Base-by-base conservation (phyloP, 1,140 invertebrate genomes). In the Cyclina sinensis region DNA sequence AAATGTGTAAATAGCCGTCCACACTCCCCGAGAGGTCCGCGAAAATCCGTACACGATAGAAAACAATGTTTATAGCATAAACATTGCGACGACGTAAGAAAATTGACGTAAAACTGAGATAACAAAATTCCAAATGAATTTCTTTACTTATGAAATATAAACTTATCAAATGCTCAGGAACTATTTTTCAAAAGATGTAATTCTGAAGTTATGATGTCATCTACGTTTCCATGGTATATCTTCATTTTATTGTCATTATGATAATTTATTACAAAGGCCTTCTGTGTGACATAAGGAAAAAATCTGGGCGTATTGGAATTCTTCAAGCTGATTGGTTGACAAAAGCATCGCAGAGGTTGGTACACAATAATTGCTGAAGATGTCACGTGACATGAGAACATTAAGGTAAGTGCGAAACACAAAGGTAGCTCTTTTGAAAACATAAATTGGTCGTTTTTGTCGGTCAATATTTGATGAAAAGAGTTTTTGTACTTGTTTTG, bases 331-430 rank as follows among this genome's bases (percentile, higher is more conserved):
- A 87, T 87, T 87, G 85, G 85, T 30, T 78, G 21, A 80, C 46
- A 68, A 78, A 59, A 37, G 32, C 43, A 12, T 9, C 24, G 46
- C 39, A 80, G 54, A 62, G 32, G 24, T 37, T n/a, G 27, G 3
- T 76, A 57, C 27, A 18, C 39, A 62, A n/a, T 68, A 54, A 51
- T 51, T 48, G 27, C 32, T 79, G 9, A 54, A 35, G 35, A 51
- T 12, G 30, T 70, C 76, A 87, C 59, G 74, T 80, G 85, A 54
- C 57, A 54, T 11, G 4, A 27, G 12, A 37, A 79, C 65, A 51
- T 79, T 79, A 87, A 35, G 74, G 57, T 79, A 87, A 80, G 85
- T 87, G 85, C 35, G 85, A 87, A 80, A 87, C 68, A 87, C 85
- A 87, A 87, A 78, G 85, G 85, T 78, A 62, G 43, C 51, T 39